Base-by-base conservation (phyloP, 1,140 invertebrate genomes). In the Hyles euphorbiae region DNA sequence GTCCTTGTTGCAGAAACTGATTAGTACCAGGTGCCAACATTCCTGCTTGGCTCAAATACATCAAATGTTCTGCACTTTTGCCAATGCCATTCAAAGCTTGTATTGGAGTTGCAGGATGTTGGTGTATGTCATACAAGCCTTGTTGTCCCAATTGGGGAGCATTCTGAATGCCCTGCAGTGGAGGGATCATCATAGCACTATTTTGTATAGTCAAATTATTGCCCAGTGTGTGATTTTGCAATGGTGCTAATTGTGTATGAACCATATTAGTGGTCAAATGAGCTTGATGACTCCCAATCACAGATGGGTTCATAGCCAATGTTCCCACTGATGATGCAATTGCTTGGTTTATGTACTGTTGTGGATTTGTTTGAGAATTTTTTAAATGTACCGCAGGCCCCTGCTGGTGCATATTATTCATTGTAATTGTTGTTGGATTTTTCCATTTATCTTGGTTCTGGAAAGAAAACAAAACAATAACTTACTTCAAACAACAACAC, bases 391-490 rank as follows among this genome's bases (percentile, higher is more conserved):
- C 70, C 55, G 67, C 45, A 48, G 70, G 65, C 9, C 71, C 77
- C 69, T 84, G 81, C 56, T 77, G 82, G 55, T 83, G 85, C 64
- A 87, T 88, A 65, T 87, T 81, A 74, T 79, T 84, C 75, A 89
- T 89, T 58, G 78, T 74, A 34, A 89, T 86, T 58, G 86, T 75
- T 46, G 78, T 74, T 59, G 90, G 79, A 86, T 91, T 93, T 79
- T 93, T 93, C 93, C 93, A 94, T 88, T 93, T 94, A 80, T 94
- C 93, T 83, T 92, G 92, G 87, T 92, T 93, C 92, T 94, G 87
- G 67, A 92, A 92, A 69, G 60, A 76, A 62, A 75, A 67, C 74
- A 65, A 72, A 46, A 10, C 12, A 43, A 40, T n/a, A n/a, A n/a
- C n/a, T 53, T 36, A 36, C 22, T 22, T 22, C 22, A 22, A 22